These are phyloP conservation scores for Varanus komodoensis DNA, from an alignment of 2,113 vertebrate genomes.

Conservation along the genomic window DNA sequence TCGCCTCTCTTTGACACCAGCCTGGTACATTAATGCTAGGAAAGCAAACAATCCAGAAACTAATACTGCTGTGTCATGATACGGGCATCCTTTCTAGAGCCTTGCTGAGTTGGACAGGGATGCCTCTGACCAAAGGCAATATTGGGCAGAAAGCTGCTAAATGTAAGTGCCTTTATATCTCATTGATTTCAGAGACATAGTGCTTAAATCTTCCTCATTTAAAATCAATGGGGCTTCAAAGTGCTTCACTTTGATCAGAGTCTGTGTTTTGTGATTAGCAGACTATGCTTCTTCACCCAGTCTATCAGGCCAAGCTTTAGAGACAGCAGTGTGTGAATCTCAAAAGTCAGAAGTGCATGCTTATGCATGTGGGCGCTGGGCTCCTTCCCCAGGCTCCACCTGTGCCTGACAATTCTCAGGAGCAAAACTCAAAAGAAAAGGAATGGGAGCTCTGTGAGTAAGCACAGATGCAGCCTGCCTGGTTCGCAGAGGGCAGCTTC, in stretches of 20 bases:
- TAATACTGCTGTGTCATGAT: neutral
- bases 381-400: neutral
- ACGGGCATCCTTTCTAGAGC: neutral
- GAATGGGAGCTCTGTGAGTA: neutral
- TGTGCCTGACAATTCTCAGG: neutral
- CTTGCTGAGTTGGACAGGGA: neutral
- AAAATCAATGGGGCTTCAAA: conserved; percentile 23
- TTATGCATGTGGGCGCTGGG: neutral
- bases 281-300: neutral
- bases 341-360: no score
- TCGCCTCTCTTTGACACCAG: no score
- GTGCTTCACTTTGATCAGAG: neutral
- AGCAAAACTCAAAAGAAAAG: neutral
- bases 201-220: conserved; percentile 4
- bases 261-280: neutral
- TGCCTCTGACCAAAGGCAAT: neutral
- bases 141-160: neutral
- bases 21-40: neutral
- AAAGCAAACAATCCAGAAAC: neutral
- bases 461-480: neutral
- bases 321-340: neutral
- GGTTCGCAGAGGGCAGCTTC: neutral
- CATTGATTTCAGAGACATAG: neutral
- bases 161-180: conserved; percentile 14
- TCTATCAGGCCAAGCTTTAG: neutral